Evolutionary conservation across 2,113 vertebrate genomes (phyloP).

Genomic region (Lophochroa leadbeateri): DNA sequence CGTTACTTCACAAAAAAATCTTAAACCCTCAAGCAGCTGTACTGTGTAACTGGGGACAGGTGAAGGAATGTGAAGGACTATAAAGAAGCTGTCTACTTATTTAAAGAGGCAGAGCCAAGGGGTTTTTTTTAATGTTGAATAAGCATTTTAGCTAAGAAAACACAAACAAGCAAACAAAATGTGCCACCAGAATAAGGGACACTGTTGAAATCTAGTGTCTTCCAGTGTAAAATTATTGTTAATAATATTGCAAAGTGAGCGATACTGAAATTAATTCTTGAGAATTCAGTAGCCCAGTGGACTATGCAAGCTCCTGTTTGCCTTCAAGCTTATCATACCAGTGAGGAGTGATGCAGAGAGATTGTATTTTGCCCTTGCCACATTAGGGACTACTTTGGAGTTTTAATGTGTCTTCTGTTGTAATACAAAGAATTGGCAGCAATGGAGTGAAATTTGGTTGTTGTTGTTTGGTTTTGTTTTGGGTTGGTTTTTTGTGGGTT

Average conservation of each 20-base stretch:
- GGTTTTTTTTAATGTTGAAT: background rate
- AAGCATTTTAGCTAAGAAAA: background rate
- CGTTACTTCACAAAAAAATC: constrained; percentile 75
- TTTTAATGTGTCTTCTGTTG: background rate
- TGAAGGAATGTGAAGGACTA: constrained; percentile 34
- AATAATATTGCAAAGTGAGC: background rate
- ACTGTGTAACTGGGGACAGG: constrained; percentile 59
- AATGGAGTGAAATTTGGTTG: background rate
- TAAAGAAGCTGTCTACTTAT: background rate
- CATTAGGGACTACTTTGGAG: background rate
- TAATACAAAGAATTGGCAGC: background rate
- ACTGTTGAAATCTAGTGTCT: background rate
- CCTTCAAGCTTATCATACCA: background rate
- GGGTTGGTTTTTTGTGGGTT: background rate
- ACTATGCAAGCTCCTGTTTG: background rate
- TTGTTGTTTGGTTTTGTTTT: background rate
- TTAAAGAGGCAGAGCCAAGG: background rate
- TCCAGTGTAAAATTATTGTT: background rate
- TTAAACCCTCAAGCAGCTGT: constrained; percentile 39
- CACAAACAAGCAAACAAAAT: background rate
- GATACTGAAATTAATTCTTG: background rate
- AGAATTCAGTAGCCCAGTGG: background rate
- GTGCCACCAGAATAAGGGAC: background rate
- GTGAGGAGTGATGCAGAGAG: background rate
- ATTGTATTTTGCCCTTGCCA: background rate